Evolutionary conservation across 2,888 invertebrate species (phyloP).

Genomic region (Amphipoea oculea): DNA sequence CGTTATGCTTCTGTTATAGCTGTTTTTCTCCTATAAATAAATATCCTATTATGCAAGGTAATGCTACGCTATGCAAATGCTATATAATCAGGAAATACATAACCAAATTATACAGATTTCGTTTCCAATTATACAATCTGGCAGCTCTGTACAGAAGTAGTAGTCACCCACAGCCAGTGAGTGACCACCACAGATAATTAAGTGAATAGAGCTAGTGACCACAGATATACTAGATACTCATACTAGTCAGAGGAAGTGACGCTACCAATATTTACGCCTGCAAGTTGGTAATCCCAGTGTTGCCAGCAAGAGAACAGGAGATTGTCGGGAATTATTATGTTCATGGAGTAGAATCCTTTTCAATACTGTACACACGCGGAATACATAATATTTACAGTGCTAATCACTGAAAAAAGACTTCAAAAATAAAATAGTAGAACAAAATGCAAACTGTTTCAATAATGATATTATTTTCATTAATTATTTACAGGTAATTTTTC

Average conservation of each 20-base stretch:
- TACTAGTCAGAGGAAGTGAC: neutral
- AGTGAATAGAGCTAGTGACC: neutral
- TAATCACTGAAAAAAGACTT: no score
- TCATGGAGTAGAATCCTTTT: neutral
- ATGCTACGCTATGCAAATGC: neutral
- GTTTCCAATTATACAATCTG: neutral
- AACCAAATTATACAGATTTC: neutral
- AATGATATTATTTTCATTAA: neutral
- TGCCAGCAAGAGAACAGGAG: conserved; percentile 12
- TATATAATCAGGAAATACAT: neutral
- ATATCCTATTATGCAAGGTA: no score
- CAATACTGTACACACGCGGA: no score
- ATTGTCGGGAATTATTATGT: neutral
- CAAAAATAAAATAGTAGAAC: neutral
- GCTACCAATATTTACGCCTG: neutral
- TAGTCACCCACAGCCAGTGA: neutral
- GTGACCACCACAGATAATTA: no score
- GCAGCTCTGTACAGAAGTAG: neutral
- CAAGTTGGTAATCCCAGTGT: neutral
- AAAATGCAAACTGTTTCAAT: neutral
- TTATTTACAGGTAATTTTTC: neutral
- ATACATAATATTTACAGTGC: neutral
- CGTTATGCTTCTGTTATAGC: neutral
- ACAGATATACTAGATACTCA: neutral
- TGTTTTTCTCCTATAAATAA: no score